Evolutionary conservation across 2,113 vertebrate species (phyloP), one percentile per base, ranked within the genome.

Genomic region (Daubentonia madagascariensis): DNA sequence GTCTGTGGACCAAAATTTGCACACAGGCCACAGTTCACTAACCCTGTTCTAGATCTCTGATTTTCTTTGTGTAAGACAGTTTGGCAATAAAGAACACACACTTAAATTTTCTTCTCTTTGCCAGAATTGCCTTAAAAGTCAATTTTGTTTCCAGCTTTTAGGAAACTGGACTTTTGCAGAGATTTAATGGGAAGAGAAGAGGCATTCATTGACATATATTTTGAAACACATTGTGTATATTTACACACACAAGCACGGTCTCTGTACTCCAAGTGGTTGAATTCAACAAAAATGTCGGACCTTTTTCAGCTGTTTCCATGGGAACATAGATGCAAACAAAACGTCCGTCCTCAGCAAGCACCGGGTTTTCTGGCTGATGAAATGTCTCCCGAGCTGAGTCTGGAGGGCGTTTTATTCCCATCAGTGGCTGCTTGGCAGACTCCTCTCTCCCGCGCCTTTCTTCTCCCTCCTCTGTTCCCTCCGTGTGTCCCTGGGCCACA

Each of bases 331-430:
- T 59, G 0, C 50, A 98, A 98, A 97, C 97, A 98, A 96, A 96
- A 96, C 35, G 93, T 80, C 89, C 59, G 65, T 72, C 16, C 70
- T 57, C 52, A 50, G 67, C 92, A 61, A 25, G 90, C 50, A 54
- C n/a, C 85, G 79, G 97, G 88, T 94, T 96, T 99, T 80, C 98
- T 98, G 98, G 97, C 98, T 37, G 54, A 13, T 1, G 95, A 54
- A 23, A 35, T 95, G 67, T 91, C 96, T 96, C 94, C 7, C 23
- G 94, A 97, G 96, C 72, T 83, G 98, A 96, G 73, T 97, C 91
- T 80, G 97, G 94, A 96, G 98, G 81, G 40, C 22, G 17, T 85
- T 10, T 83, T 94, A 25, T 95, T 97, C 95, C 97, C 73, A 13
- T 94, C 75, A 79, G 87, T 63, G 97, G 30, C 76, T 3, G 68